A percentile compares a stretch with the other conserved stretches of the same genome.
phyloP scores from a whole-genome alignment of 2,113 vertebrate species.

The Sapajus apella region DNA sequence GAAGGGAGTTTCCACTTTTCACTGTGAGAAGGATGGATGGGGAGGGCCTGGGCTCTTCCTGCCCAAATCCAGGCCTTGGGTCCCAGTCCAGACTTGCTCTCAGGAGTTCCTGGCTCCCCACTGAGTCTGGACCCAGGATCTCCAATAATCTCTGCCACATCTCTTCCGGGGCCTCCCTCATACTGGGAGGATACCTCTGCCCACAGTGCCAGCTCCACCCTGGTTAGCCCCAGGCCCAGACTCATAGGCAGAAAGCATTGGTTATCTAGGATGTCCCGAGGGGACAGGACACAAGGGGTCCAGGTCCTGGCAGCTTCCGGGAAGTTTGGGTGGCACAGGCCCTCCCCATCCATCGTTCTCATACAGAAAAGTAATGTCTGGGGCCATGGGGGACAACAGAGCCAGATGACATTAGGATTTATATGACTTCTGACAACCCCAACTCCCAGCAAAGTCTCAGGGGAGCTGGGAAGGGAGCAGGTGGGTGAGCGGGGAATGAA shows the following conservation, averaged over 20 bases:
- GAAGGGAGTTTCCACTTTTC: background rate
- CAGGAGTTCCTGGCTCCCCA: background rate
- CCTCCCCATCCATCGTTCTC: background rate
- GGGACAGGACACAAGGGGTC: background rate
- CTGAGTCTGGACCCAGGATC: background rate
- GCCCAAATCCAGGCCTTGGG: background rate
- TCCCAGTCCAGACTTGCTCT: background rate
- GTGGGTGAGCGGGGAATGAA: slow-evolving; percentile 52
- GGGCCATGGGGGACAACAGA: background rate
- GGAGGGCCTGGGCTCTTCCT: background rate
- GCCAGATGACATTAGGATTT: slow-evolving; percentile 34
- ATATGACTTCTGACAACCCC: slow-evolving; percentile 2
- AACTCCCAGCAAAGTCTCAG: background rate
- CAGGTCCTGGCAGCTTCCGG: background rate
- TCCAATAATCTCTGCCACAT: background rate
- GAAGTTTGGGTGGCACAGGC: background rate
- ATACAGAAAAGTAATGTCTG: background rate
- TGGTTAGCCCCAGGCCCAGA: background rate
- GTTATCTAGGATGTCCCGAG: background rate
- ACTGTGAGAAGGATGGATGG: background rate
- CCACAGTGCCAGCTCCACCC: background rate
- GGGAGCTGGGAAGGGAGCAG: slow-evolving; percentile 60
- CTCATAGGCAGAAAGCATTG: background rate
- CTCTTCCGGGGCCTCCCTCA: background rate
- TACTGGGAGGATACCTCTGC: background rate